These are phyloP conservation scores for Podarcis cretensis DNA, from an alignment of 2,113 vertebrate species.

Conservation along the genomic window DNA sequence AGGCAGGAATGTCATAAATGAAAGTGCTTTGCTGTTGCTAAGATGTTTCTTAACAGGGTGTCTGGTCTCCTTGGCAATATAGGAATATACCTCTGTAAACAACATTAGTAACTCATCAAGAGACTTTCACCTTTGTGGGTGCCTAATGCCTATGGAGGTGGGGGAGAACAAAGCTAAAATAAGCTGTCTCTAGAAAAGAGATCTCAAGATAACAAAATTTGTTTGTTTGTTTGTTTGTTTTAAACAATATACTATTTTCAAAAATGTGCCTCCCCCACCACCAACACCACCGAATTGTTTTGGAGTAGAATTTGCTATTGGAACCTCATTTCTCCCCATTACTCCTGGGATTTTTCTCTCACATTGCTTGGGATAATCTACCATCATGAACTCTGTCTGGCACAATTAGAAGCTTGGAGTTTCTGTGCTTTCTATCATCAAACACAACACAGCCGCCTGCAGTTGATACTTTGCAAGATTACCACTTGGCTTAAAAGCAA, in stretches of 20 bases:
- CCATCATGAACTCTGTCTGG: not conserved
- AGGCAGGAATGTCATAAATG: slow-evolving; percentile 1
- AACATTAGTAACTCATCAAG: slow-evolving; percentile 26
- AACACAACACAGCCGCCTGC: not conserved
- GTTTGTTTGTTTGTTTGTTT: not conserved
- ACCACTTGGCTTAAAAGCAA: not conserved
- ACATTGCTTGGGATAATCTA: not conserved
- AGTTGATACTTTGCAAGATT: not conserved
- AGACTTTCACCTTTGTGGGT: not conserved
- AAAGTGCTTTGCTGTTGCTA: slow-evolving; percentile 23
- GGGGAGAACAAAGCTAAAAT: not conserved
- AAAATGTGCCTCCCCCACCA: not conserved
- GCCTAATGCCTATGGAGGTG: not conserved
- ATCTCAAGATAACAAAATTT: not conserved
- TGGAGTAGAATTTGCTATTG: not conserved
- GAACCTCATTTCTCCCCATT: not conserved
- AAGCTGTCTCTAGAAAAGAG: slow-evolving; percentile 12
- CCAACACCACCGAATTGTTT: not conserved
- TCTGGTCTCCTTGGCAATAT: slow-evolving; percentile 29
- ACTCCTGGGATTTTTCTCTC: not conserved
- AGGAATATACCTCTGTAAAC: slow-evolving; percentile 4
- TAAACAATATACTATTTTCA: not conserved
- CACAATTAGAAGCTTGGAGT: not conserved
- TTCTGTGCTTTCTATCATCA: not conserved
- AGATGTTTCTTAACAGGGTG: slow-evolving; percentile 23